Percentiles rank a stretch among this genome's conserved stretches.
phyloP scores from a whole-genome alignment of 2,797 vertebrate species.

The Epinephelus coioides region DNA sequence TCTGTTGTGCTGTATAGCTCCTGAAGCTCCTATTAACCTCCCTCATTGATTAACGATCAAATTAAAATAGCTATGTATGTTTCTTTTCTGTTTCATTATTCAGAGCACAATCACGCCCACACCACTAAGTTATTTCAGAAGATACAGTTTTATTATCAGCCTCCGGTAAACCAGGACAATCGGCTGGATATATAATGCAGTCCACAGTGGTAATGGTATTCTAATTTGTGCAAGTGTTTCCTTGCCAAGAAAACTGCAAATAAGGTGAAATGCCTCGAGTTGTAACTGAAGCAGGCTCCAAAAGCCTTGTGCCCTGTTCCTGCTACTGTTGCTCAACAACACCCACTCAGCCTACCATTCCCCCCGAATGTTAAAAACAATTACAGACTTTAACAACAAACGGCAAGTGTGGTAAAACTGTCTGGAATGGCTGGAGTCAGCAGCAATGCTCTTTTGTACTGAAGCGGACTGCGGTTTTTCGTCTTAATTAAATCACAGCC shows the following conservation, averaged over 20 bases:
- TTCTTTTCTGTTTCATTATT: constrained; percentile 55
- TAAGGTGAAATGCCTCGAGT: constrained; percentile 34
- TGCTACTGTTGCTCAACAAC: constrained; percentile 34
- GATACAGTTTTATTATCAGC: constrained; percentile 55
- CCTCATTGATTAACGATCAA: constrained; percentile 50
- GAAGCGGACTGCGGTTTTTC: constrained; percentile 41
- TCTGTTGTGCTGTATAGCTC: background rate
- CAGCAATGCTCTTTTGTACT: constrained; percentile 46
- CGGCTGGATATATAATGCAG: constrained; percentile 22
- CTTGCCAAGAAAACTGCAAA: constrained; percentile 35
- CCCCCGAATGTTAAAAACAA: constrained; percentile 48
- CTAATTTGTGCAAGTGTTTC: constrained; percentile 51
- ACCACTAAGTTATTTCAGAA: constrained; percentile 48
- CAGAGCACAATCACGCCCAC: constrained; percentile 19
- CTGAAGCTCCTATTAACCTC: constrained; percentile 26
- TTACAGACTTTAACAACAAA: constrained; percentile 57
- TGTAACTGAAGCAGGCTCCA: constrained; percentile 27
- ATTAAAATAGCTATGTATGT: constrained; percentile 47
- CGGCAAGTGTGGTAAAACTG: constrained; percentile 42
- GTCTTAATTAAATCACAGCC: constrained; percentile 74
- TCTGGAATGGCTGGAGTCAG: constrained; percentile 64
- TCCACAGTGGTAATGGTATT: constrained; percentile 24
- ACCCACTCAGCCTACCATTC: constrained; percentile 34
- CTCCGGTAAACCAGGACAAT: constrained; percentile 49
- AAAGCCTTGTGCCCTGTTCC: constrained; percentile 1